These are phyloP conservation scores for Eumacrocentrus americanus DNA, from an alignment of 2,888 invertebrate species.

Conservation along the genomic window DNA sequence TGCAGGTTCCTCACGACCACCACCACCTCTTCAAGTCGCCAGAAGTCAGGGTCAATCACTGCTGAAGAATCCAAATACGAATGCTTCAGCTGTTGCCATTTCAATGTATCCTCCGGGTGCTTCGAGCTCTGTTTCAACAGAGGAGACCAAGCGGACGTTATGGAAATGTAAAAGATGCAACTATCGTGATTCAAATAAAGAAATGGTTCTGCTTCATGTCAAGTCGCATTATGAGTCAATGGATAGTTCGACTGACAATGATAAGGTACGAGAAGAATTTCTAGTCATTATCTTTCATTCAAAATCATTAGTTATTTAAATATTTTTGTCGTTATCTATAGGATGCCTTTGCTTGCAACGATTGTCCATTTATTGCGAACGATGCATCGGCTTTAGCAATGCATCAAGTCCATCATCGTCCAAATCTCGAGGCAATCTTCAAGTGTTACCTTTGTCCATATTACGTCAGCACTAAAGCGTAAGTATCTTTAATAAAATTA, in stretches of 20 bases:
- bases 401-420: constrained; percentile 75
- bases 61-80: constrained; percentile 38
- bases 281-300: not conserved
- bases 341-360: constrained; percentile 64
- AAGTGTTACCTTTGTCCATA: constrained; percentile 84
- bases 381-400: constrained; percentile 67
- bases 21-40: constrained; percentile 67
- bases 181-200: constrained; percentile 73
- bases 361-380: constrained; percentile 75
- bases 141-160: constrained; percentile 73
- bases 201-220: constrained; percentile 71
- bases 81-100: constrained; percentile 31
- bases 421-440: constrained; percentile 71
- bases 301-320: too few relatives aligned
- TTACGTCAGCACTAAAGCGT: constrained; percentile 75
- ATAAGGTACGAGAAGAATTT: constrained; percentile 36
- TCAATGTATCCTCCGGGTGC: constrained; percentile 29
- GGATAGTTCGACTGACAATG: constrained; percentile 38
- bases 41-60: constrained; percentile 53
- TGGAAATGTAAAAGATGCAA: constrained; percentile 93
- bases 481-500: constrained; percentile 56
- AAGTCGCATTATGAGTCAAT: constrained; percentile 68
- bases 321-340: constrained; percentile 21
- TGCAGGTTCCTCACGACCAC: constrained; percentile 53
- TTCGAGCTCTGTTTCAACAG: constrained; percentile 46